These are phyloP conservation scores for Myopa testacea DNA, from an alignment of 2,888 invertebrate genomes.

Conservation along the genomic window DNA sequence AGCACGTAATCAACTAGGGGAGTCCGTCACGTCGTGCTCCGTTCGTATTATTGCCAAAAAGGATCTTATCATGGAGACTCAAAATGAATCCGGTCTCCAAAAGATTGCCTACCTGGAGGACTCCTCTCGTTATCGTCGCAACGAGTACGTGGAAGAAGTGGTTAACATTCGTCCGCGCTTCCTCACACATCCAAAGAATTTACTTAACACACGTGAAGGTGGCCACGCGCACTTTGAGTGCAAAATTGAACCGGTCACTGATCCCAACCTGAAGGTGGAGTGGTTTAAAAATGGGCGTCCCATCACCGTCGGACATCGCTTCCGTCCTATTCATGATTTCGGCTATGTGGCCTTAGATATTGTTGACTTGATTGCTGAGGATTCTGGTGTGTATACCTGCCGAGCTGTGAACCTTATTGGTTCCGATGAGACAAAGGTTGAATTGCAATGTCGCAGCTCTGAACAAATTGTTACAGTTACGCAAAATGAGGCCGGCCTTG, in stretches of 20 bases:
- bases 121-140: slow-evolving; percentile 84
- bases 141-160: slow-evolving; percentile 84
- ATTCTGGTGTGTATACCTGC: slow-evolving; percentile 93
- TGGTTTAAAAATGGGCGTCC: slow-evolving; percentile 97
- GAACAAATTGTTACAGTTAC: slow-evolving; percentile 86
- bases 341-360: slow-evolving; percentile 98
- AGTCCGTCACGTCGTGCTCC: slow-evolving; percentile 93
- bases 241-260: slow-evolving; percentile 95
- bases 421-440: slow-evolving; percentile 85
- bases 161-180: slow-evolving; percentile 87
- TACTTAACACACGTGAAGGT: slow-evolving; percentile 87
- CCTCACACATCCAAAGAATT: slow-evolving; percentile 87
- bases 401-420: slow-evolving; percentile 92
- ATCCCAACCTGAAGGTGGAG: slow-evolving; percentile 95
- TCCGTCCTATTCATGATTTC: slow-evolving; percentile 97
- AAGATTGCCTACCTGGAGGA: slow-evolving; percentile 94
- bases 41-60: slow-evolving; percentile 90
- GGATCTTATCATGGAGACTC: slow-evolving; percentile 87
- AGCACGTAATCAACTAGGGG: slow-evolving; percentile 93
- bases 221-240: slow-evolving; percentile 98
- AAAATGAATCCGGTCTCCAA: slow-evolving; percentile 90
- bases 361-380: slow-evolving; percentile 95
- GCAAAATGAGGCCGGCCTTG: slow-evolving; percentile 88
- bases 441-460: slow-evolving; percentile 78
- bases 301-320: slow-evolving; percentile 92